Percentiles rank a stretch among this genome's conserved stretches.
phyloP scores from a whole-genome alignment of 2,888 invertebrate species.

The Epistrophe eligans region DNA sequence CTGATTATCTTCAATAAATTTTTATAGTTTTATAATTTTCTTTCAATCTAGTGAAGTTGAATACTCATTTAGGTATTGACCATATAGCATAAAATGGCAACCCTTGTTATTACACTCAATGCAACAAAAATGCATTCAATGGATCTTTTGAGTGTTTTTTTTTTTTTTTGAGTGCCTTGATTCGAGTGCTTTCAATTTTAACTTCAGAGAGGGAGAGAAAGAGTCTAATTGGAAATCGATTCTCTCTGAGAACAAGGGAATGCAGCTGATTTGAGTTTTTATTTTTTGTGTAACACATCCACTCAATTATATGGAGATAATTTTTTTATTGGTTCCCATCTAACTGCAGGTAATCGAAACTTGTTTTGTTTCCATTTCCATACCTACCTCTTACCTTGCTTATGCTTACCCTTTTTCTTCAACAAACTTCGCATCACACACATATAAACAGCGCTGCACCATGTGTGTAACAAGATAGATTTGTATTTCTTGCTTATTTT shows the following conservation, averaged over 20 bases:
- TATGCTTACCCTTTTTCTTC: constrained; percentile 67
- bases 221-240: neutral
- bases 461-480: constrained; percentile 51
- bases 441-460: constrained; percentile 1
- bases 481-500: constrained; percentile 29
- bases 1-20: too few species aligned
- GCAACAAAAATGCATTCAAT: neutral
- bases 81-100: constrained; percentile 13
- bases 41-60: too few species aligned
- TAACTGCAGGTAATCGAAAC: constrained; percentile 72
- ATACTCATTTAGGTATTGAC: too few species aligned
- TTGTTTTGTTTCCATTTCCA: constrained; percentile 43
- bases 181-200: neutral
- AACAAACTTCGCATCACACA: constrained; percentile 25
- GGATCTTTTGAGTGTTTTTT: constrained; percentile 26
- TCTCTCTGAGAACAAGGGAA: constrained; percentile 2
- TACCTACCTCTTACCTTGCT: neutral
- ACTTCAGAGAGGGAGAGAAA: neutral
- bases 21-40: too few species aligned
- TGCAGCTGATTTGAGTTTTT: neutral
- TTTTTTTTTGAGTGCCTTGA: neutral
- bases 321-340: constrained; percentile 32
- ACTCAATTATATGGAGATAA: constrained; percentile 67
- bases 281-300: constrained; percentile 42
- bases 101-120: constrained; percentile 8